Conservation (phyloP, 1,140 invertebrate species). For the Oedothorax gibbosus region DNA sequence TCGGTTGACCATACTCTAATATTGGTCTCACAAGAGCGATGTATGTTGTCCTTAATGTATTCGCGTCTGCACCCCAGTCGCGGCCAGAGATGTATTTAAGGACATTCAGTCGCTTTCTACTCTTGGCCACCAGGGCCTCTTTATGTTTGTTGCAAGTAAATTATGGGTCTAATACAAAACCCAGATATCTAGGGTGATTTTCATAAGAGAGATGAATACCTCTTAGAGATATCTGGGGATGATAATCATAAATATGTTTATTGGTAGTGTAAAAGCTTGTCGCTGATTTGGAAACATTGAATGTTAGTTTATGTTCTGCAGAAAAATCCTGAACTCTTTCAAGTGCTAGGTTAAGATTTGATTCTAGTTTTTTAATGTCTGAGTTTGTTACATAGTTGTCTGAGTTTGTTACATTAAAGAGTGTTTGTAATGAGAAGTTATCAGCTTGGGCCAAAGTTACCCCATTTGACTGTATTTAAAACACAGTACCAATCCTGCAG, state of each 20-base stretch:
- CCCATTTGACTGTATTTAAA: too few species aligned
- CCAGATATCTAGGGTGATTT: background rate
- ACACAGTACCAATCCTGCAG: too few species aligned
- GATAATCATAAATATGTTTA: background rate
- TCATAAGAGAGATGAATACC: background rate
- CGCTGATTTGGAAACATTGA: conserved; percentile 11
- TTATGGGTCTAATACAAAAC: background rate
- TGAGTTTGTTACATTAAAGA: too few species aligned
- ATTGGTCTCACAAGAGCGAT: background rate
- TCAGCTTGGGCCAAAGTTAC: too few species aligned
- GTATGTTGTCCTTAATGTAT: conserved; percentile 19
- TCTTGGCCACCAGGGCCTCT: conserved; percentile 12
- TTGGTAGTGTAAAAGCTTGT: conserved; percentile 12
- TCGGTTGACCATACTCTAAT: background rate
- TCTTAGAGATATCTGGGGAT: background rate
- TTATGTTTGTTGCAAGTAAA: conserved; percentile 8
- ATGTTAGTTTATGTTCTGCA: background rate
- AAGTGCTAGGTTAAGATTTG: background rate
- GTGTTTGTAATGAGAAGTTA: too few species aligned
- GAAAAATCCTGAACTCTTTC: background rate
- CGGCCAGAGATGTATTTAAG: conserved; percentile 17
- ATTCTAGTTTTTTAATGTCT: background rate
- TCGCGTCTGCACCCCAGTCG: conserved; percentile 2
- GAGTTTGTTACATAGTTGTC: too few species aligned
- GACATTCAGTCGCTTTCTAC: conserved; percentile 11